Conservation (phyloP, 2,113 vertebrate species). For the Phrynocephalus versicolor region DNA sequence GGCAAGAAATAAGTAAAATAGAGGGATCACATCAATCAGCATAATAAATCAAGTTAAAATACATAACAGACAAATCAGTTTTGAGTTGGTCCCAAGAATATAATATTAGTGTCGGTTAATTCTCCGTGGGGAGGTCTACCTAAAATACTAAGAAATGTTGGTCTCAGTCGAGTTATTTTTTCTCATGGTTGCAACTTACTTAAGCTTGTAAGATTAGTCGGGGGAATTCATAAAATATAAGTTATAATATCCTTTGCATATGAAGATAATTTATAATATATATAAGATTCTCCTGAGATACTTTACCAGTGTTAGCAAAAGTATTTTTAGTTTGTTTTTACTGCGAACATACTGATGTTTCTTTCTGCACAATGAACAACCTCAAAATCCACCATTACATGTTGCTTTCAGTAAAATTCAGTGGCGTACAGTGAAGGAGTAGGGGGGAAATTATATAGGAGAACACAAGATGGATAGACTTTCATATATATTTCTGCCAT, state of each 20-base stretch:
- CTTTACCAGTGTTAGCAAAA: neutral
- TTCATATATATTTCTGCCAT: too few relatives aligned
- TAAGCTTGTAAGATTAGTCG: neutral
- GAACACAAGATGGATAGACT: too few relatives aligned
- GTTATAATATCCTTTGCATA: neutral
- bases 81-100: too few relatives aligned
- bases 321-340: neutral
- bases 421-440: too few relatives aligned
- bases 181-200: neutral
- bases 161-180: fast-evolving
- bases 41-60: too few relatives aligned
- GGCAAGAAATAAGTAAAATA: too few relatives aligned
- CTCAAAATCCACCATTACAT: neutral
- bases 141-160: neutral
- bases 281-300: neutral
- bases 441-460: too few relatives aligned
- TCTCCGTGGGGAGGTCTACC: neutral
- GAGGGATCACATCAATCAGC: too few relatives aligned
- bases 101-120: too few relatives aligned
- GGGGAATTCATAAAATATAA: neutral
- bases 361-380: neutral
- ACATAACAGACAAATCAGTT: too few relatives aligned
- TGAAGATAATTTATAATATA: too few relatives aligned
- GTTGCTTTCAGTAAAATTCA: neutral
- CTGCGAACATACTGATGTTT: neutral